These are phyloP conservation scores for Bilobella aurantiaca DNA, from an alignment of 1,140 invertebrate species.

Conservation along the genomic window DNA sequence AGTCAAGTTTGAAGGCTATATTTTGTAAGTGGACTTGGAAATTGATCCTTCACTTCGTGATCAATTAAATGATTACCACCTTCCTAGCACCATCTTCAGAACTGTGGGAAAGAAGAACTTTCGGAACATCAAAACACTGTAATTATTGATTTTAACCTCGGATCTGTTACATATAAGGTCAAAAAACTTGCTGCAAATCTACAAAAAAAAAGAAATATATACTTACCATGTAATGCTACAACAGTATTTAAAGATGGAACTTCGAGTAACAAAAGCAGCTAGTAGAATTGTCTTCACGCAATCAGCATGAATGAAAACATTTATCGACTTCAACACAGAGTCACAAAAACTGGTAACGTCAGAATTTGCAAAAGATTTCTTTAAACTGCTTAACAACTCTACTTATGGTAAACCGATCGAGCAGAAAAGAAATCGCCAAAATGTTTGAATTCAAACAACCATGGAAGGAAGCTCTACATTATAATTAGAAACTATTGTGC, in stretches of 20 bases:
- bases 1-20: conserved; percentile 39
- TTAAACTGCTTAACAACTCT: conserved; percentile 42
- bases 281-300: conserved; percentile 15
- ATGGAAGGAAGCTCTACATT: neutral
- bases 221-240: conserved; percentile 14
- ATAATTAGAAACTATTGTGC: conserved; percentile 38
- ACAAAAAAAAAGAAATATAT: conserved; percentile 15
- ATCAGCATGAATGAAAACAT: conserved; percentile 11
- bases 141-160: neutral
- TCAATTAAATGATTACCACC: conserved; percentile 44
- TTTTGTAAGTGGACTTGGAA: conserved; percentile 43
- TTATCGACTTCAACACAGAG: conserved; percentile 17
- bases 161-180: neutral
- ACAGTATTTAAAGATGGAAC: conserved; percentile 10
- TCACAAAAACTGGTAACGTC: conserved; percentile 38
- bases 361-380: conserved; percentile 43
- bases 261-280: conserved; percentile 14
- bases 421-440: neutral
- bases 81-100: too few species aligned
- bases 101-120: conserved; percentile 5
- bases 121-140: conserved; percentile 12
- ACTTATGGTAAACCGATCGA: conserved; percentile 42
- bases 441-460: neutral
- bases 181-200: conserved; percentile 17
- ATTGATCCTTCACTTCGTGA: conserved; percentile 43